Base-by-base conservation (phyloP, 2,888 invertebrate species). In the Nineta flava region DNA sequence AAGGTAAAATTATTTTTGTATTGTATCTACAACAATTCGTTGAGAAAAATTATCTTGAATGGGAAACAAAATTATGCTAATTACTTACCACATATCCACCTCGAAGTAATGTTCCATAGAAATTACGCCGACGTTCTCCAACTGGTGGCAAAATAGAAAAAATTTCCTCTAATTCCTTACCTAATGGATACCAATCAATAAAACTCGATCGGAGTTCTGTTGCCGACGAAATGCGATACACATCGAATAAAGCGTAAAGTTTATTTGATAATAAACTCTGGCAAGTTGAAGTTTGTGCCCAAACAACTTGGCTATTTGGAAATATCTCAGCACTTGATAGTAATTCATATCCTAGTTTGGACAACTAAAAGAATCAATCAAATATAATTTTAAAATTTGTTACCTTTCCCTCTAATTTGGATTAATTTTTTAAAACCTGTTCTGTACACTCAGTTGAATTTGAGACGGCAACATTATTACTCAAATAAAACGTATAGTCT, bases 1-100 rank as follows among this genome's bases (percentile, higher is more conserved):
- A n/a, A 47, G 31, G 46, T 51, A 46, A 51, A 55, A 10, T 52
- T 19, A 2, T 54, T 48, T 40, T 53, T 53, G 17, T 26, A 50
- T 13, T 49, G 44, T 52, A 51, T 42, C 55, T 53, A 52, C 17
- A 42, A 19, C 2, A 16, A 42, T 42, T 42, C 16, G 10, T 17
- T 4, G 2, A 42, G 15, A 17, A 17, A 42, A 42, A 41, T 41
- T 13, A 41, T 16, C 15, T 15, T 41, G 15, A 13, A 16, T 7
- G 15, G 41, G n/a, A 41, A 16, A 41, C n/a, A n/a, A 41, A 16
- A 41, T 13, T 41, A 16, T 41, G 16, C 15, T n/a, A 26, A 9
- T 21, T 1, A 46, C 10, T 9, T 35, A n/a, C 31, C 41, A 46
- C 15, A 38, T 51, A 54, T 47, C 19, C 26, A 10, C 16, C 43